These are phyloP conservation scores for Laterallus jamaicensis DNA, from an alignment of 2,113 vertebrate species.

Conservation along the genomic window DNA sequence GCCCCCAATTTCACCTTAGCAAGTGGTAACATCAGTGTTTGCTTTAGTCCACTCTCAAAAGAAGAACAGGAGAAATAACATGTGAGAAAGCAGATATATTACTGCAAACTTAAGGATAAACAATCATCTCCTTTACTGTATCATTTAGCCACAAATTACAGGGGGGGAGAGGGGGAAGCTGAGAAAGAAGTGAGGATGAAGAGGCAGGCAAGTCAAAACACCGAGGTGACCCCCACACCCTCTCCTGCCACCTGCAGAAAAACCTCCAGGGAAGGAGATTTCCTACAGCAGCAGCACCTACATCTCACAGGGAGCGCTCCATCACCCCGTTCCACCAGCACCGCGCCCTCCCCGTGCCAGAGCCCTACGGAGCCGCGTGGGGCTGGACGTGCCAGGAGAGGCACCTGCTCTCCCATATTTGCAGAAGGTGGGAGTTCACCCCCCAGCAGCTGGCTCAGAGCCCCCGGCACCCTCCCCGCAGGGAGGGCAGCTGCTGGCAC, in stretches of 20 bases:
- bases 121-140: background rate
- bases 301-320: background rate
- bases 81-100: background rate
- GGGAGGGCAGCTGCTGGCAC: background rate
- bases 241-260: background rate
- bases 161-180: background rate
- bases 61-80: background rate
- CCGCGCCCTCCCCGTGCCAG: fast-evolving
- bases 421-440: background rate
- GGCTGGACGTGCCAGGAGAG: background rate
- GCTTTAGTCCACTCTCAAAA: background rate
- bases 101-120: background rate
- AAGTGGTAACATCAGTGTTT: background rate
- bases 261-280: background rate
- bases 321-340: fast-evolving
- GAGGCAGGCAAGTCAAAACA: background rate
- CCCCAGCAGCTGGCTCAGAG: background rate
- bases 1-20: background rate
- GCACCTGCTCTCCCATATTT: fast-evolving
- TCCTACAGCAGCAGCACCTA: background rate
- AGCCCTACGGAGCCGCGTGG: fast-evolving
- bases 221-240: background rate
- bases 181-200: slow-evolving; percentile 17
- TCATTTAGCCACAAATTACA: background rate
- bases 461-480: fast-evolving